A percentile compares a stretch with the other conserved stretches of the same genome.
phyloP scores from a whole-genome alignment of 1,140 invertebrate species.

The Sitodiplosis mosellana region DNA sequence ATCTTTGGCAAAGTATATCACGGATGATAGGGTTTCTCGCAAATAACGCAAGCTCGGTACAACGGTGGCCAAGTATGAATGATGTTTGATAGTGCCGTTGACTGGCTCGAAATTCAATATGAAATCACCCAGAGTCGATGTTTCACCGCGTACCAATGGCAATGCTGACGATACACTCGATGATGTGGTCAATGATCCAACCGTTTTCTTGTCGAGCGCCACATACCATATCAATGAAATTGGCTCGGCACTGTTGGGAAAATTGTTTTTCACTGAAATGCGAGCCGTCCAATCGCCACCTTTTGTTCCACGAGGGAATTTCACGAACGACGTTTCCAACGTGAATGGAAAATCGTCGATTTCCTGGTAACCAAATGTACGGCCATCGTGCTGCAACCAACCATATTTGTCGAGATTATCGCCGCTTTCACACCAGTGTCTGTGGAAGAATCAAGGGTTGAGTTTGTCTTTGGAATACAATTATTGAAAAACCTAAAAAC shows the following conservation, averaged over 20 bases:
- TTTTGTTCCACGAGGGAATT: constrained; percentile 52
- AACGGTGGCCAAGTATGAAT: constrained; percentile 52
- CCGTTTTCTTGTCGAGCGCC: constrained; percentile 49
- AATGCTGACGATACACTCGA: constrained; percentile 34
- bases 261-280: constrained; percentile 39
- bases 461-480: too few relatives aligned
- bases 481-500: too few relatives aligned
- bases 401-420: constrained; percentile 64
- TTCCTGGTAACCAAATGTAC: constrained; percentile 78
- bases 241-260: background rate
- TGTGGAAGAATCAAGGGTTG: constrained; percentile 20
- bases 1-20: constrained; percentile 37
- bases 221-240: constrained; percentile 60
- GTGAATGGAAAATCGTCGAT: constrained; percentile 63
- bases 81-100: constrained; percentile 41
- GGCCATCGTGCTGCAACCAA: constrained; percentile 86
- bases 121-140: constrained; percentile 64
- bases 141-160: constrained; percentile 55
- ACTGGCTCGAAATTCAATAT: constrained; percentile 24
- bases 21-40: constrained; percentile 57
- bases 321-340: constrained; percentile 78
- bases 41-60: constrained; percentile 51
- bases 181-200: constrained; percentile 36
- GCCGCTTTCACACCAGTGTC: constrained; percentile 87
- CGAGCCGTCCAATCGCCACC: constrained; percentile 88